Evolutionary conservation across 1,140 invertebrate genomes (phyloP).

Genomic region (Caenorhabditis briggsae): DNA sequence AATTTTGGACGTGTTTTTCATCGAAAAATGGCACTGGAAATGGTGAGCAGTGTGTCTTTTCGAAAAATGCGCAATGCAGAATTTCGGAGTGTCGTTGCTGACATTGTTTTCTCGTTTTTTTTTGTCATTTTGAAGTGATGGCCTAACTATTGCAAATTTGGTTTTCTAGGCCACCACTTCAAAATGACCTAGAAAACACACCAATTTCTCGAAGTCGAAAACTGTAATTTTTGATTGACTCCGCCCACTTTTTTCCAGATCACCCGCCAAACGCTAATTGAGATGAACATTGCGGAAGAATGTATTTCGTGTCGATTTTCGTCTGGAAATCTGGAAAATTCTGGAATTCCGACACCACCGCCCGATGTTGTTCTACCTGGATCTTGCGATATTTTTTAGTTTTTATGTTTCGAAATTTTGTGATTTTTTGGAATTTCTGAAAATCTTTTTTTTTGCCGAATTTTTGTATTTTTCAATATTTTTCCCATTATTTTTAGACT

Average conservation of each 20-base stretch:
- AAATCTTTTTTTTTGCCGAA: too few species aligned
- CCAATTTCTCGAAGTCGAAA: too few species aligned
- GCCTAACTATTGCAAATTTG: too few species aligned
- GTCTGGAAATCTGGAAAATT: neutral
- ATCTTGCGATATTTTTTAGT: constrained; percentile 24
- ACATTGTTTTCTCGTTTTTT: too few species aligned
- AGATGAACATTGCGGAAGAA: neutral
- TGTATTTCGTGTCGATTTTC: constrained; percentile 11
- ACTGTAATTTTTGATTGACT: too few species aligned
- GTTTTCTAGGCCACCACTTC: too few species aligned
- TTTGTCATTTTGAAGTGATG: too few species aligned
- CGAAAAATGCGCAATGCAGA: constrained; percentile 21
- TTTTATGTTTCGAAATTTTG: neutral
- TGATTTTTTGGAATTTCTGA: too few species aligned
- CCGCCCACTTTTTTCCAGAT: neutral
- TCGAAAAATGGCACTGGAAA: constrained; percentile 47
- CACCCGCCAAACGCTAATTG: constrained; percentile 10
- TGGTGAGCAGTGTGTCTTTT: constrained; percentile 50
- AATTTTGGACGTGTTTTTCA: constrained; percentile 33
- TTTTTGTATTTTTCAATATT: too few species aligned
- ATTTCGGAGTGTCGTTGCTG: too few species aligned
- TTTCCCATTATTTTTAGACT: too few species aligned
- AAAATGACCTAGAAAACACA: too few species aligned
- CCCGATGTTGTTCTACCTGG: neutral
- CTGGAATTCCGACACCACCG: neutral